Evolutionary conservation across 2,113 vertebrate species (phyloP).

Genomic region (Sigmodon hispidus): DNA sequence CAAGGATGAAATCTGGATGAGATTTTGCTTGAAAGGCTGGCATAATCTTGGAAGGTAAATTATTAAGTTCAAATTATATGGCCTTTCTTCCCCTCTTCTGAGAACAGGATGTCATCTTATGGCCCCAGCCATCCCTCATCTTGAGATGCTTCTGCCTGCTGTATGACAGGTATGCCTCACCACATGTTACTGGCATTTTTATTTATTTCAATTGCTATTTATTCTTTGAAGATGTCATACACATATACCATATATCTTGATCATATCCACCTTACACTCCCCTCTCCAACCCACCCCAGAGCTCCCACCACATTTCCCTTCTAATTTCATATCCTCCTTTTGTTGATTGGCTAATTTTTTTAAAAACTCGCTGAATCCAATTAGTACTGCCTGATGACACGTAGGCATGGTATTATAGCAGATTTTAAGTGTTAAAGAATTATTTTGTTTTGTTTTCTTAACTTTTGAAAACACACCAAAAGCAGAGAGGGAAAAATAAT

Average conservation of each 20-base stretch:
- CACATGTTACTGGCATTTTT: not conserved
- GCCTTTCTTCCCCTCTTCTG: not conserved
- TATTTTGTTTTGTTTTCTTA: not conserved
- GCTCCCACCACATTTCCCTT: not conserved
- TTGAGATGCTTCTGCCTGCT: not conserved
- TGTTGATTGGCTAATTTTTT: not conserved
- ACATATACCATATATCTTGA: not conserved
- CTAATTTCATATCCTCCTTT: not conserved
- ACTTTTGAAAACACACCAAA: not conserved
- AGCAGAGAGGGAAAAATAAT: not conserved
- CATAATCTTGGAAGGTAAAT: constrained; percentile 3
- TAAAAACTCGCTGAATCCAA: not conserved
- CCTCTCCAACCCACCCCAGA: not conserved
- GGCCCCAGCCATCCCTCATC: not conserved
- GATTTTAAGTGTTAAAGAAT: not conserved
- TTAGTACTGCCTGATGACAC: too few species aligned
- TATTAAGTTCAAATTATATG: not conserved
- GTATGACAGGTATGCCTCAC: not conserved
- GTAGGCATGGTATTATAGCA: not conserved
- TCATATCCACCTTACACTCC: not conserved
- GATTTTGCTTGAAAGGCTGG: not conserved
- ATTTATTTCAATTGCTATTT: not conserved
- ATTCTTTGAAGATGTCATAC: not conserved
- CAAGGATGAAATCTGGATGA: not conserved
- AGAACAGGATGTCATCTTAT: not conserved